Percentiles rank a stretch among this genome's conserved stretches.
phyloP scores from a whole-genome alignment of 2,888 invertebrate genomes.

The Zaprionus lineosus region DNA sequence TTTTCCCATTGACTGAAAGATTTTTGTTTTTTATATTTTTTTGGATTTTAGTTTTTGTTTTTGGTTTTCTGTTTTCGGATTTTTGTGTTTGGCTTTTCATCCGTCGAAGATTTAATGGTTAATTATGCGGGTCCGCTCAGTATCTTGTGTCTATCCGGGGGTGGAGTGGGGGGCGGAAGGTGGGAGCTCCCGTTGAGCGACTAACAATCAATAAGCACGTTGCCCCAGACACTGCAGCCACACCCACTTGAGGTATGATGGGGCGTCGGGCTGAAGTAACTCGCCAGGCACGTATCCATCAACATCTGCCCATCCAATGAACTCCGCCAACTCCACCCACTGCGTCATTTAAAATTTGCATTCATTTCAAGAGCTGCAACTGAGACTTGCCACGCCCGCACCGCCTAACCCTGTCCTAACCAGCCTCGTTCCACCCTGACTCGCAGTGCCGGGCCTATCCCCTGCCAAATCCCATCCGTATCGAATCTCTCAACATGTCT shows the following conservation, averaged over 20 bases:
- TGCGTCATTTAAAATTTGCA: conserved; percentile 21
- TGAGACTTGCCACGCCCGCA: not conserved
- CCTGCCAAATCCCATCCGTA: not conserved
- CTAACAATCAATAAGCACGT: conserved; percentile 53
- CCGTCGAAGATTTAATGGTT: conserved; percentile 30
- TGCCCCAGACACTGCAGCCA: conserved; percentile 5
- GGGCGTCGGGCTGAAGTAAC: conserved; percentile 5
- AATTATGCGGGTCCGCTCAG: conserved; percentile 32
- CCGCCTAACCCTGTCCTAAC: not conserved
- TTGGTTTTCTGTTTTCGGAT: too few relatives aligned
- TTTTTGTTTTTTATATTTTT: conserved; percentile 22
- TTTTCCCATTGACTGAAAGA: conserved; percentile 57
- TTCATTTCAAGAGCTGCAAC: conserved; percentile 18
- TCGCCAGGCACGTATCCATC: conserved; percentile 40
- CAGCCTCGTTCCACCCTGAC: too few relatives aligned
- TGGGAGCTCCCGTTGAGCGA: too few relatives aligned
- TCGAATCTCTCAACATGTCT: not conserved
- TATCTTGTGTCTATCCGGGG: not conserved
- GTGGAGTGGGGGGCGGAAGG: not conserved
- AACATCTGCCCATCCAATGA: not conserved
- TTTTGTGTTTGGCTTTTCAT: too few relatives aligned
- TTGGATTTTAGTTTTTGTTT: conserved; percentile 12
- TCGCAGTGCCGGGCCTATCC: too few relatives aligned
- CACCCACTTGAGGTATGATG: conserved; percentile 4
- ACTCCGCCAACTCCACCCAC: conserved; percentile 1